Base-by-base conservation (phyloP, 2,888 invertebrate genomes). In the Trilocha varians region DNA sequence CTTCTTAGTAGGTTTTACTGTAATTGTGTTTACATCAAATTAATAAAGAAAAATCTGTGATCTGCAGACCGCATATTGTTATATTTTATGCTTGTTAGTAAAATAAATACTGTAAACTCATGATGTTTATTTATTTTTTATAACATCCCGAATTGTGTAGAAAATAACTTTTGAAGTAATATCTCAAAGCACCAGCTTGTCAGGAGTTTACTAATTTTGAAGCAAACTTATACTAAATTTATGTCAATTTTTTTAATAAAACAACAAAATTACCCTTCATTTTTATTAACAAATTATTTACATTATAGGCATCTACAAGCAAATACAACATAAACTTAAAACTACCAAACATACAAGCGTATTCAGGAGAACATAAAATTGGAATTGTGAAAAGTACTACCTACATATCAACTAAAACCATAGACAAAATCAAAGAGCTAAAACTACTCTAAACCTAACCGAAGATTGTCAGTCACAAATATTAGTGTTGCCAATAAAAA, bases 31-130 rank as follows among this genome's bases (percentile, higher is more conserved):
- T n/a, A n/a, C n/a, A n/a, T n/a, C n/a, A n/a, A n/a, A n/a, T n/a
- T n/a, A n/a, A n/a, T n/a, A n/a, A n/a, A n/a, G n/a, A n/a, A n/a
- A n/a, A n/a, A 1, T 9, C 11, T 25, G 25, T 11, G 25, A 25
- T 5, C 25, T 25, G 11, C 2, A 11, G 25, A 25, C 6, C 4
- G 1, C 14, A 32, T 48, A 47, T 43, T 43, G 13, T 49, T 48
- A 50, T 49, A 34, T 39, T 39, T 52, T 47, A 42, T 41, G 40
- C 15, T 39, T 49, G 47, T 49, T 41, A 39, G 45, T 42, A 35
- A 41, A 45, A 36, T 41, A 36, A 52, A 48, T 8, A 39, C n/a
- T 25, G 8, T 5, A 2, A 25, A 39, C 25, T 41, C 16, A 14
- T 14, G 25, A 25, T 25, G 6, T 25, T 25, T 25, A 11, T 25